Evolutionary conservation across 2,797 vertebrate genomes (phyloP).

Genomic region (Oryzias sinensis): DNA sequence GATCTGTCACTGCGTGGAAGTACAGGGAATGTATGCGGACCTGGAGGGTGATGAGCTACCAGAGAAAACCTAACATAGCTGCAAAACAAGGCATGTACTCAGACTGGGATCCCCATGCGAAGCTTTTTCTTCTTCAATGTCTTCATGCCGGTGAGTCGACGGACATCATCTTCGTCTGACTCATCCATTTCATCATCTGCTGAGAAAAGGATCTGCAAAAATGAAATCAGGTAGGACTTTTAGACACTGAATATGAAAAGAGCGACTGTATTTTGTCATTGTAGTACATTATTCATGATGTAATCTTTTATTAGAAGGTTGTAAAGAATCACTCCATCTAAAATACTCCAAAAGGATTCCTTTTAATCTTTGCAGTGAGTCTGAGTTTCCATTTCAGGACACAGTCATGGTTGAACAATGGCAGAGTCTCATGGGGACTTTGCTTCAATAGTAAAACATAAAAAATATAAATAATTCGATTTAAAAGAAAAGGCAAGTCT

Average conservation of each 20-base stretch:
- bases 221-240: neutral
- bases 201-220: slow-evolving; percentile 91
- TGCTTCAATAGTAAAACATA: neutral
- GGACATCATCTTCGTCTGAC: slow-evolving; percentile 91
- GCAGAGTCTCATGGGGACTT: neutral
- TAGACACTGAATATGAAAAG: neutral
- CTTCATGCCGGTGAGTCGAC: slow-evolving; percentile 87
- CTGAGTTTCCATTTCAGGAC: neutral
- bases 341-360: neutral
- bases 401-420: neutral
- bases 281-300: no score
- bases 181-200: slow-evolving; percentile 98
- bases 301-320: neutral
- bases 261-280: neutral
- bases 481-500: no score
- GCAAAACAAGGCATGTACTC: slow-evolving; percentile 62
- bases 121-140: slow-evolving; percentile 95
- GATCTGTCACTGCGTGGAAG: slow-evolving; percentile 16
- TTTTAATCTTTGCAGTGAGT: neutral
- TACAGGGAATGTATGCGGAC: slow-evolving; percentile 19
- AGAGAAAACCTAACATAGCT: slow-evolving; percentile 9
- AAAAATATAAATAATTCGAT: neutral
- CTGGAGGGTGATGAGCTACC: slow-evolving; percentile 25
- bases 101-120: slow-evolving; percentile 92
- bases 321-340: neutral